Evolutionary conservation across 2,797 vertebrate species (phyloP), one percentile per base, ranked within the genome.

Genomic region (Mareca penelope): DNA sequence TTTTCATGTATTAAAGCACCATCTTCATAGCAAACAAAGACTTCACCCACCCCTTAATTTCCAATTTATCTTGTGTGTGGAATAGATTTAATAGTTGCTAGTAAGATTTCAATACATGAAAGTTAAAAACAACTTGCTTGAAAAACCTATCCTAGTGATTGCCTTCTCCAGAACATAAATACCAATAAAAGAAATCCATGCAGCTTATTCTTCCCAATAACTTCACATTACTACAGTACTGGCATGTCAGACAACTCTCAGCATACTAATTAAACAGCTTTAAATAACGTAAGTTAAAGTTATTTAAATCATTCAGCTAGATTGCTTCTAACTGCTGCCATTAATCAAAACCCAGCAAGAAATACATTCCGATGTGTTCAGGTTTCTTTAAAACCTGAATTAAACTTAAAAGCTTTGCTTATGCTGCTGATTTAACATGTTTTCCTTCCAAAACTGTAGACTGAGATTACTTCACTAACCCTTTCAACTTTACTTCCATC

Each of bases 401-500:
- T 39, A 8, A 11, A 23, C 14, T 69, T 7, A 63, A 21, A 37
- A 72, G 24, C 22, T 83, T 92, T 46, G 14, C 39, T 81, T 37
- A 10, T 7, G 14, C 6, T 21, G 28, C 19, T 12, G 16, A 68
- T 40, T 19, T 33, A 67, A 18, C 1, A 5, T 50, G 42, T 75
- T 73, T 39, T 19, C 17, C 40, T 87, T 71, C 35, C 22, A 17
- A 55, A 75, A 15, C 18, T 55, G 61, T 68, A 56, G 31, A 60
- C 39, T 8, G 5, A 44, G 6, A 73, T 53, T 12, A 53, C 65
- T 86, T 79, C 40, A 97, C 97, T 67, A 93, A 99, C 99, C 98
- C 97, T 95, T 98, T 97, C 48, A 99, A 50, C 39, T 98, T 97
- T 5, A 85, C 75, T 90, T 97, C 93, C 26, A 98, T 73, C 19